These are phyloP conservation scores for Trissolcus brochymenae DNA, from an alignment of 2,888 invertebrate genomes.

Conservation along the genomic window DNA sequence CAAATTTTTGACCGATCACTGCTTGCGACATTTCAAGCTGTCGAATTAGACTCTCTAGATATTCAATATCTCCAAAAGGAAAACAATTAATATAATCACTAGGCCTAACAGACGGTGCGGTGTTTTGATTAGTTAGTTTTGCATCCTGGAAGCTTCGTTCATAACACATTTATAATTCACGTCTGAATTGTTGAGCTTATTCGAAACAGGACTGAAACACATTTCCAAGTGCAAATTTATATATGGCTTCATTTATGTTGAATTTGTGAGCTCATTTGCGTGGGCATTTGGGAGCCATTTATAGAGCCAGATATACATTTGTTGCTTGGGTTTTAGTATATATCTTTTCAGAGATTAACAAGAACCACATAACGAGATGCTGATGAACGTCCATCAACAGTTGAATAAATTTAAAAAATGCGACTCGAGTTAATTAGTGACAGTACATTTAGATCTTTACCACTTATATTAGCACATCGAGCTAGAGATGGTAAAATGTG, in stretches of 20 bases:
- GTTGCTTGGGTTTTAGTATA: too few relatives aligned
- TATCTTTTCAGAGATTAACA: too few relatives aligned
- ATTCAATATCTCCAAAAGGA: slow-evolving; percentile 64
- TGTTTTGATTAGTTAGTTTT: slow-evolving; percentile 51
- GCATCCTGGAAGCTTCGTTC: slow-evolving; percentile 51
- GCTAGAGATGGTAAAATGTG: slow-evolving; percentile 25
- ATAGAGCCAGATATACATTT: too few relatives aligned
- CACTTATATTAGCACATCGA: slow-evolving; percentile 45
- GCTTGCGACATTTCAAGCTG: slow-evolving; percentile 66
- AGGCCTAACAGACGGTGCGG: slow-evolving; percentile 75
- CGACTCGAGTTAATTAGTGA: slow-evolving; percentile 18
- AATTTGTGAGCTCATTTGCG: neutral
- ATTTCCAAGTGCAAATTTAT: neutral
- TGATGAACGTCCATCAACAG: neutral
- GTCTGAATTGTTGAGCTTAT: slow-evolving; percentile 24
- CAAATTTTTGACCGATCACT: slow-evolving; percentile 51
- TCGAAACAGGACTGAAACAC: slow-evolving; percentile 7
- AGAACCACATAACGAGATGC: too few relatives aligned
- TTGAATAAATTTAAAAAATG: slow-evolving; percentile 36
- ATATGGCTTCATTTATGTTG: neutral
- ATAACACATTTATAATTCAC: slow-evolving; percentile 26
- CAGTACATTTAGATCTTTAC: slow-evolving; percentile 31
- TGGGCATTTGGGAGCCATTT: too few relatives aligned
- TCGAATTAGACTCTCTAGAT: slow-evolving; percentile 70
- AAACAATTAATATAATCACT: slow-evolving; percentile 66